Percentiles rank a stretch among this genome's conserved stretches.
These are phyloP conservation scores for Xyrauchen texanus DNA, from an alignment of 2,113 vertebrate genomes.

Conservation along the genomic window DNA sequence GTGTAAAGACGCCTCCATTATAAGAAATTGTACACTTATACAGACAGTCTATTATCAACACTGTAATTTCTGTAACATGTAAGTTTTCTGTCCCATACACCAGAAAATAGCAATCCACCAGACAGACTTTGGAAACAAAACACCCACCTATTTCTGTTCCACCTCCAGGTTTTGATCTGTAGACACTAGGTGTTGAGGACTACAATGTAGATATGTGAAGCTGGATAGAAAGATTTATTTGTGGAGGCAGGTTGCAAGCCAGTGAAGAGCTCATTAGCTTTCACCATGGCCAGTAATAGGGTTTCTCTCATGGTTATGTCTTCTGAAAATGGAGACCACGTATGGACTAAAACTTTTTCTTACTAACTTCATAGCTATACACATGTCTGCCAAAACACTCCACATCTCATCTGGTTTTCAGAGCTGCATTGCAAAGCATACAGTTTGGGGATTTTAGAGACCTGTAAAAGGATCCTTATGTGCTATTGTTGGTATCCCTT, in stretches of 20 bases:
- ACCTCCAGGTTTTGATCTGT: conserved; percentile 26
- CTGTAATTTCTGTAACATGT: background rate
- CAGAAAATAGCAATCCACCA: background rate
- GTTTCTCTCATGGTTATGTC: conserved; percentile 67
- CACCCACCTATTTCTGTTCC: conserved; percentile 37
- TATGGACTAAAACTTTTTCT: conserved; percentile 54
- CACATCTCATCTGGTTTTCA: conserved; percentile 7
- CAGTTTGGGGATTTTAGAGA: background rate
- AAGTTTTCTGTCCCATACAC: background rate
- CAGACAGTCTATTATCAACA: background rate
- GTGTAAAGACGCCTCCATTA: too few relatives aligned
- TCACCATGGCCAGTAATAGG: conserved; percentile 69
- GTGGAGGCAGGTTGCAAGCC: conserved; percentile 67
- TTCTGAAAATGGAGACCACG: conserved; percentile 64
- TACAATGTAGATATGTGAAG: conserved; percentile 55
- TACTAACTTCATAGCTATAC: conserved; percentile 34
- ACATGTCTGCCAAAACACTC: conserved; percentile 15
- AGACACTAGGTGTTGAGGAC: conserved; percentile 47
- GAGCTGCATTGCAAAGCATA: background rate
- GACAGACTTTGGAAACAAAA: conserved; percentile 14
- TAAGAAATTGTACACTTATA: background rate
- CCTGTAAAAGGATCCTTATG: background rate
- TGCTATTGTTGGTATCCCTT: background rate
- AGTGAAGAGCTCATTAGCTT: conserved; percentile 74
- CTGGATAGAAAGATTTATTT: conserved; percentile 69